Evolutionary conservation across 1,140 invertebrate species (phyloP).

Genomic region (Drosophila lini): DNA sequence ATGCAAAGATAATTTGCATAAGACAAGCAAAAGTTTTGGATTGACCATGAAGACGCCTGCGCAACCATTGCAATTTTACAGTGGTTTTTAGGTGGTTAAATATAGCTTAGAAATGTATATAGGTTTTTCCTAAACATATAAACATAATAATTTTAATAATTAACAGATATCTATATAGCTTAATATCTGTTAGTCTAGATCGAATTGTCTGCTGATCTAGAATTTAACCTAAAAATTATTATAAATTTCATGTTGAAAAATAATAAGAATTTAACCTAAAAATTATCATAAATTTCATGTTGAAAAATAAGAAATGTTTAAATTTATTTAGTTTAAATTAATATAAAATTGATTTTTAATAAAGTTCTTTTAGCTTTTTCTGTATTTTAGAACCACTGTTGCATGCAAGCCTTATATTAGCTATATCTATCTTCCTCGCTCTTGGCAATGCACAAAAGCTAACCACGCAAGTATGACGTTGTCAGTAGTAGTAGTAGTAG

Average conservation of each 20-base stretch:
- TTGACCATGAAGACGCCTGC: conserved; percentile 60
- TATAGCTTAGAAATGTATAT: accelerated
- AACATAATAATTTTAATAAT: too few relatives aligned
- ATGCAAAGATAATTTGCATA: conserved; percentile 66
- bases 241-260: too few relatives aligned
- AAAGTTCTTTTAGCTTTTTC: background rate
- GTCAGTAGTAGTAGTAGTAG: conserved; percentile 29
- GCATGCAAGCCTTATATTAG: conserved; percentile 2
- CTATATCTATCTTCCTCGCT: conserved; percentile 4
- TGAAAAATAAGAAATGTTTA: too few relatives aligned
- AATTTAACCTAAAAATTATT: too few relatives aligned
- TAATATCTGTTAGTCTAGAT: too few relatives aligned
- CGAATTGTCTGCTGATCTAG: too few relatives aligned
- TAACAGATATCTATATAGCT: too few relatives aligned
- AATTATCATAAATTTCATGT: too few relatives aligned
- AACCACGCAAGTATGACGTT: conserved; percentile 77
- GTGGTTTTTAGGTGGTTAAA: background rate
- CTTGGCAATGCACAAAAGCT: conserved; percentile 52
- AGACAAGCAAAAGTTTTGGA: conserved; percentile 49
- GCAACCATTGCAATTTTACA: conserved; percentile 18
- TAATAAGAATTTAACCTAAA: too few relatives aligned
- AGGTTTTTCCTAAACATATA: too few relatives aligned
- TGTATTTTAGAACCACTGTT: conserved; percentile 10
- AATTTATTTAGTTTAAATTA: too few relatives aligned
- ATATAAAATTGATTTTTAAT: background rate